Percentiles rank a stretch among this genome's conserved stretches.
Conservation (phyloP, 2,113 vertebrate genomes). For the Engystomops pustulosus region DNA sequence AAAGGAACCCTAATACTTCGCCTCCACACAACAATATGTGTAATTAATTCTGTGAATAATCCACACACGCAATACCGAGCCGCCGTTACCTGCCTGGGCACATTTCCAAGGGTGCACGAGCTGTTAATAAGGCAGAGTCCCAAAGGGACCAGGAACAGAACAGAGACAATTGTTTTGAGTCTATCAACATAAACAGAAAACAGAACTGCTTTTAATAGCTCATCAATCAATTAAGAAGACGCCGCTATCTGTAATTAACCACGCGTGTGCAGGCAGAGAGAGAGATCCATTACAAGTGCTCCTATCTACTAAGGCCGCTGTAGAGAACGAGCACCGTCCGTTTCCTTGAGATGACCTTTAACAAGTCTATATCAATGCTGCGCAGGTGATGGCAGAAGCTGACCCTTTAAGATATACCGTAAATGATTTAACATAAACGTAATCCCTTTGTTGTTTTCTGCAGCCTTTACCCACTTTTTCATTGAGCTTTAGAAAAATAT, state of each 20-base stretch:
- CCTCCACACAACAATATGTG: neutral
- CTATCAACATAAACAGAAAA: conserved; percentile 59
- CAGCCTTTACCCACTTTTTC: no score
- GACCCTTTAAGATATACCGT: neutral
- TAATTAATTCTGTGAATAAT: conserved; percentile 19
- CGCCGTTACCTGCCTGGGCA: conserved; percentile 38
- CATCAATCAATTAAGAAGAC: conserved; percentile 57
- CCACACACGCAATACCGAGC: conserved; percentile 22
- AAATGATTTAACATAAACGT: neutral
- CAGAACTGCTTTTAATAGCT: conserved; percentile 59
- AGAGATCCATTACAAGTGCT: conserved; percentile 14
- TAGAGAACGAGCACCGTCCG: neutral
- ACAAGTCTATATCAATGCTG: neutral
- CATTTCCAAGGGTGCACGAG: conserved; percentile 23
- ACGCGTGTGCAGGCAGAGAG: conserved; percentile 8
- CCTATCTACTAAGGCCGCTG: neutral
- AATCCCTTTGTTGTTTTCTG: no score
- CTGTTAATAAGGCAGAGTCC: conserved; percentile 50
- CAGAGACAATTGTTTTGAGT: conserved; percentile 58
- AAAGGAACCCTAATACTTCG: neutral
- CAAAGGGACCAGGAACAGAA: conserved; percentile 32
- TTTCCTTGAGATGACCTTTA: conserved; percentile 6
- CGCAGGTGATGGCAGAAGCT: neutral
- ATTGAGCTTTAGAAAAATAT: no score
- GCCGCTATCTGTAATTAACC: conserved; percentile 55